A percentile compares a stretch with the other conserved stretches of the same genome.
Evolutionary conservation across 2,797 vertebrate genomes (phyloP).

Genomic region (Siniperca undulata): DNA sequence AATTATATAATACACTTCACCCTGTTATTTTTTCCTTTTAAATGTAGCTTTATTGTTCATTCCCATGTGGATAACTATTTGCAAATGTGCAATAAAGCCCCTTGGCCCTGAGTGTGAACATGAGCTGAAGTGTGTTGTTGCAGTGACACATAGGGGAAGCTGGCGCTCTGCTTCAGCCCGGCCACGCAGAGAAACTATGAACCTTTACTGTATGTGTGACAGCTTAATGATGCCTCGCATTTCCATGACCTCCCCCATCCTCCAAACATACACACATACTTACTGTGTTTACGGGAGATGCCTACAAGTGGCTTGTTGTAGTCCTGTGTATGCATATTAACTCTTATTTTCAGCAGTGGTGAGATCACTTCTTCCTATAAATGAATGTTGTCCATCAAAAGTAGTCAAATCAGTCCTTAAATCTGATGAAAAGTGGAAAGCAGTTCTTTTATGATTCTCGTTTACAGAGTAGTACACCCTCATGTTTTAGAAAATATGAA

Average conservation of each 20-base stretch:
- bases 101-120: slow-evolving; percentile 63
- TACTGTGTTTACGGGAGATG: slow-evolving; percentile 54
- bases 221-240: slow-evolving; percentile 77
- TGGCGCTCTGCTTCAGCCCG: slow-evolving; percentile 45
- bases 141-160: slow-evolving; percentile 74
- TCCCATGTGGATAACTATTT: slow-evolving; percentile 39
- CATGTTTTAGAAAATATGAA: slow-evolving; percentile 1
- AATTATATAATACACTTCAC: slow-evolving; percentile 52
- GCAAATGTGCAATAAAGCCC: slow-evolving; percentile 56
- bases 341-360: slow-evolving; percentile 50
- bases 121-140: slow-evolving; percentile 59
- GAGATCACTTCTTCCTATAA: slow-evolving; percentile 66
- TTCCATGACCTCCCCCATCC: slow-evolving; percentile 75
- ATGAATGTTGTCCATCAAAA: slow-evolving; percentile 68
- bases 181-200: slow-evolving; percentile 63
- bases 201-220: slow-evolving; percentile 71
- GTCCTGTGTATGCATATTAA: slow-evolving; percentile 56
- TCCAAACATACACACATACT: slow-evolving; percentile 54
- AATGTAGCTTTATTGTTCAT: slow-evolving; percentile 47
- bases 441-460: slow-evolving; percentile 34
- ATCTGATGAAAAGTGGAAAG: slow-evolving; percentile 46
- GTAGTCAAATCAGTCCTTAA: slow-evolving; percentile 48
- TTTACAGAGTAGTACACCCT: slow-evolving; percentile 40
- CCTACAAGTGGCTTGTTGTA: slow-evolving; percentile 70
- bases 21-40: slow-evolving; percentile 50